Conservation (phyloP, 2,797 vertebrate genomes). For the Urocyon cinereoargenteus region DNA sequence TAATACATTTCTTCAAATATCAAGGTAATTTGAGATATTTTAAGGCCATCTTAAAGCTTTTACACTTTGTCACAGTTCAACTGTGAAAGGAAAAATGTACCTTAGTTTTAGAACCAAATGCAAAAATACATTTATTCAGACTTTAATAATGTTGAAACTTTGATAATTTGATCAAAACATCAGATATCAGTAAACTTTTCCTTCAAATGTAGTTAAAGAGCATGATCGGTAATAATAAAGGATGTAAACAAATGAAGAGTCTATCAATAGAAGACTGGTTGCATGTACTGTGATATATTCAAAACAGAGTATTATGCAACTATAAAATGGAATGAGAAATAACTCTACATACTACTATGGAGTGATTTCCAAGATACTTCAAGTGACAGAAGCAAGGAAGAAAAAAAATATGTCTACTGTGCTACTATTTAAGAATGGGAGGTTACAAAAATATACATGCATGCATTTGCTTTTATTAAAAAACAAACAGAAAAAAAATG, state of each 20-base stretch:
- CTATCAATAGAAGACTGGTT: background rate
- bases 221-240: background rate
- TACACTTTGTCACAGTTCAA: background rate
- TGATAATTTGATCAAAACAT: background rate
- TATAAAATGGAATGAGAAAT: background rate
- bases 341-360: background rate
- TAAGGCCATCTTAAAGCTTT: background rate
- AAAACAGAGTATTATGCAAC: background rate
- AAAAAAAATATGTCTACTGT: background rate
- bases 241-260: background rate
- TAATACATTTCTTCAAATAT: conserved; percentile 3
- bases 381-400: background rate
- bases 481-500: background rate
- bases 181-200: background rate
- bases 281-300: background rate
- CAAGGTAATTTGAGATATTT: background rate
- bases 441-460: background rate
- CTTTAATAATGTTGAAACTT: background rate
- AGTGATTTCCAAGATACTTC: background rate
- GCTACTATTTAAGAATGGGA: background rate
- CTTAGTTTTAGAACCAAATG: background rate
- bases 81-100: background rate
- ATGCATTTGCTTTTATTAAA: background rate
- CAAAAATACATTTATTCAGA: background rate
- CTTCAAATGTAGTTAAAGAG: background rate